Conservation (phyloP, 2,113 vertebrate species). For the Budorcas taxicolor region DNA sequence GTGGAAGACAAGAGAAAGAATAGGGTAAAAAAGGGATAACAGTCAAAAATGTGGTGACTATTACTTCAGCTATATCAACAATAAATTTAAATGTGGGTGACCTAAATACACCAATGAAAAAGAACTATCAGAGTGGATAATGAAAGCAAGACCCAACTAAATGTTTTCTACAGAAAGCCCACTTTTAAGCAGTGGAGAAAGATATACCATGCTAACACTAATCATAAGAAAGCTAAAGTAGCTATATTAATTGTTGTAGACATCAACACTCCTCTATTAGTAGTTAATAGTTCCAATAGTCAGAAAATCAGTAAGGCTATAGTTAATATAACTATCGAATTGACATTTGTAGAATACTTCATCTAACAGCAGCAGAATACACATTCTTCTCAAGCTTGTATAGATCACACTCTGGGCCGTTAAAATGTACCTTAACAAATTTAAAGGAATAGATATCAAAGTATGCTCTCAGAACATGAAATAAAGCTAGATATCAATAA, state of each 20-base stretch:
- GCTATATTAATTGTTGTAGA: background rate
- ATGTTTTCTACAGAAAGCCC: background rate
- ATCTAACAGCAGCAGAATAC: background rate
- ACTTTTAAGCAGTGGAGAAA: background rate
- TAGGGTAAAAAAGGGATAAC: background rate
- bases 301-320: background rate
- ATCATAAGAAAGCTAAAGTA: background rate
- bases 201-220: background rate
- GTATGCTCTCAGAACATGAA: background rate
- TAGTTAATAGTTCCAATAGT: background rate
- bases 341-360: background rate
- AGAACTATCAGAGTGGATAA: background rate
- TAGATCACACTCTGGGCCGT: background rate
- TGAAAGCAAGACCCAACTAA: background rate
- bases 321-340: background rate
- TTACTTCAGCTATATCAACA: background rate
- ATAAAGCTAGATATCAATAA: background rate
- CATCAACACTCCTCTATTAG: background rate
- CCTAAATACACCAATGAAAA: background rate
- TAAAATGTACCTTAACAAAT: background rate
- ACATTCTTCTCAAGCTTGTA: background rate
- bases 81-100: background rate
- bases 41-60: background rate
- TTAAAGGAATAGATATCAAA: background rate
- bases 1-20: background rate